These are phyloP conservation scores for Pelodytes ibericus DNA, from an alignment of 2,797 vertebrate genomes.

Conservation along the genomic window DNA sequence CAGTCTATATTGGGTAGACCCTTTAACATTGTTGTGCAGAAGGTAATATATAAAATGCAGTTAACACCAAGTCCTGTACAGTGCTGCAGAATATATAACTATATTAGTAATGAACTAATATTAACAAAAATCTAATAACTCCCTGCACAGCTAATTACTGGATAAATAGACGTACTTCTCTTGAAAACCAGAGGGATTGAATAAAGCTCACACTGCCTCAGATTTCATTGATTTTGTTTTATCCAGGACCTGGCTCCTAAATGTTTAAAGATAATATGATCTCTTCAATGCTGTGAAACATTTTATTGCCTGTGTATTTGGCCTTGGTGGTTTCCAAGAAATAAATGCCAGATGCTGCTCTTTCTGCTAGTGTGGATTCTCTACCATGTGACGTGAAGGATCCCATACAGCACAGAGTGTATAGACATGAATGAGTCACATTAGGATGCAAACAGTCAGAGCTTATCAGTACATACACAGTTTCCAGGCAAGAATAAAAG, in stretches of 20 bases:
- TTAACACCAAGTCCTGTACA: too few relatives aligned
- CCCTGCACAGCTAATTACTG: too few relatives aligned
- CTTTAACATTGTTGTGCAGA: too few relatives aligned
- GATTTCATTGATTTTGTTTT: too few relatives aligned
- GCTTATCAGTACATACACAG: conserved; percentile 48
- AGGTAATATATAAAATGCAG: too few relatives aligned
- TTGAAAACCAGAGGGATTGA: too few relatives aligned
- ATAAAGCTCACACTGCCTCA: too few relatives aligned
- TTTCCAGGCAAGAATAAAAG: conserved; percentile 49
- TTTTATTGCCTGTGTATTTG: conserved; percentile 14
- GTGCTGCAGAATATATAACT: too few relatives aligned
- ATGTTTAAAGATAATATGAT: neutral
- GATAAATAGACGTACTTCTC: too few relatives aligned
- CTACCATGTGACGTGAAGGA: conserved; percentile 15
- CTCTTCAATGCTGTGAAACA: neutral
- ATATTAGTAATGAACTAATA: too few relatives aligned
- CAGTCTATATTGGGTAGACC: too few relatives aligned
- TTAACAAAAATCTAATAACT: too few relatives aligned
- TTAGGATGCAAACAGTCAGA: conserved; percentile 18
- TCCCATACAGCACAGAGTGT: conserved; percentile 26
- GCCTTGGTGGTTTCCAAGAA: conserved; percentile 1
- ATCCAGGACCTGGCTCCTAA: neutral
- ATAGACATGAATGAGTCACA: conserved; percentile 27
- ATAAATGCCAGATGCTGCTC: conserved; percentile 30
- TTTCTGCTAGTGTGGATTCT: conserved; percentile 6